Conservation (phyloP, 2,888 invertebrate genomes). For the Tricholauxania praeusta region DNA sequence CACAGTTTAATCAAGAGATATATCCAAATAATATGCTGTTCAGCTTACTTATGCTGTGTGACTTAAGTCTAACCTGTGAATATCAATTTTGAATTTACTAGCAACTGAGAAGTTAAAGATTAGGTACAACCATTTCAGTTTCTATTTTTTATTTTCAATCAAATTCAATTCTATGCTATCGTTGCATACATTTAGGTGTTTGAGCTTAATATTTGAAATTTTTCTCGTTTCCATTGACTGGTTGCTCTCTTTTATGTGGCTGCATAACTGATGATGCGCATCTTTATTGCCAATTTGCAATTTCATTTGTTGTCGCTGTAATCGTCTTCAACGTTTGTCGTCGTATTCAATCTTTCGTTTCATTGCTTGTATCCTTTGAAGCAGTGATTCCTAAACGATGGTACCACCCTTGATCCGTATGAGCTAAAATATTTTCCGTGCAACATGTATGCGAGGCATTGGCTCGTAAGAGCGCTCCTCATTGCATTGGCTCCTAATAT, state of each 20-base stretch:
- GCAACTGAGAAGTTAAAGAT: slow-evolving; percentile 21
- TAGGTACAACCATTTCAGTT: slow-evolving; percentile 16
- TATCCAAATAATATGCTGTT: too few relatives aligned
- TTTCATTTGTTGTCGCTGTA: slow-evolving; percentile 18
- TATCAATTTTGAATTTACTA: too few relatives aligned
- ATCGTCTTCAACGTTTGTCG: background rate
- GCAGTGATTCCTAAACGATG: too few relatives aligned
- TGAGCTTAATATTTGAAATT: background rate
- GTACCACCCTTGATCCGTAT: too few relatives aligned
- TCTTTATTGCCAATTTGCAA: slow-evolving; percentile 39
- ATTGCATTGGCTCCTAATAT: too few relatives aligned
- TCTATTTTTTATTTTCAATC: background rate
- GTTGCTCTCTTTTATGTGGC: background rate
- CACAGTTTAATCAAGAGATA: too few relatives aligned
- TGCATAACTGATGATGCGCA: slow-evolving; percentile 23
- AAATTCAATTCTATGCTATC: background rate
- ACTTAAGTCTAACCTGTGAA: too few relatives aligned
- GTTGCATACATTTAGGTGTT: slow-evolving; percentile 11
- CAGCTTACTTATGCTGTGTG: too few relatives aligned
- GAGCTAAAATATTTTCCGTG: too few relatives aligned
- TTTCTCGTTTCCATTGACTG: background rate
- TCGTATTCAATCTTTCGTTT: background rate
- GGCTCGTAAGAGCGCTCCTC: too few relatives aligned
- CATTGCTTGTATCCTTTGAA: too few relatives aligned
- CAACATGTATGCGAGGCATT: too few relatives aligned